These are phyloP conservation scores for Protonemura montana DNA, from an alignment of 2,888 invertebrate genomes.

Conservation along the genomic window DNA sequence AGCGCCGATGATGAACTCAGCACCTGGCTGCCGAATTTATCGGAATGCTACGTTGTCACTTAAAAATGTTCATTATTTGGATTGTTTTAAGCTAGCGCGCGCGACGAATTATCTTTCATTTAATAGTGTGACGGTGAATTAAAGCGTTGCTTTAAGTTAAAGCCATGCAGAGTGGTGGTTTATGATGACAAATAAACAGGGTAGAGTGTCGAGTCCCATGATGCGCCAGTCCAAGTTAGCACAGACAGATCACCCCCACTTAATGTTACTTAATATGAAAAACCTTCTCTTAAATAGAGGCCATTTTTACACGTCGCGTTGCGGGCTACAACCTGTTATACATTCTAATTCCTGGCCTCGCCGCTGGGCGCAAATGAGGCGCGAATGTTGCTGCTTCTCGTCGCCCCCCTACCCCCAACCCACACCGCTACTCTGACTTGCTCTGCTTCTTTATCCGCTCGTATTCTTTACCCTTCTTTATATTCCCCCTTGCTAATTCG, in stretches of 20 bases:
- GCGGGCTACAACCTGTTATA: constrained; percentile 47
- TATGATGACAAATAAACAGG: constrained; percentile 41
- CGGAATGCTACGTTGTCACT: background rate
- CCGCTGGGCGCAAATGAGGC: constrained; percentile 45
- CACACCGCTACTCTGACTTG: constrained; percentile 34
- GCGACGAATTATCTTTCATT: constrained; percentile 16
- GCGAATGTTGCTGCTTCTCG: constrained; percentile 44
- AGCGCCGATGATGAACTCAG: constrained; percentile 19
- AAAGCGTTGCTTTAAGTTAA: background rate
- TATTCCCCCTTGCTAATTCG: constrained; percentile 47
- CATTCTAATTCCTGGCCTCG: constrained; percentile 46
- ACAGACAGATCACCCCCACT: constrained; percentile 41
- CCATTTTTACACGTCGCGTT: constrained; percentile 40
- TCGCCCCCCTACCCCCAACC: constrained; percentile 37
- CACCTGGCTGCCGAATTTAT: constrained; percentile 19
- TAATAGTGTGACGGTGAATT: constrained; percentile 14
- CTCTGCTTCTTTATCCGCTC: constrained; percentile 40
- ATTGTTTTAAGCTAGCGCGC: background rate
- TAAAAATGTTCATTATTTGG: background rate
- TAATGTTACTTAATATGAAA: constrained; percentile 46
- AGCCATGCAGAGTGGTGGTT: constrained; percentile 30
- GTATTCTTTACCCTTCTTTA: constrained; percentile 46
- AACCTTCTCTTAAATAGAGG: constrained; percentile 41
- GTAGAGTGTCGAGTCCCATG: constrained; percentile 33
- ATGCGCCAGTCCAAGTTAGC: constrained; percentile 28